Conservation (phyloP, 2,113 vertebrate genomes). For the Thalassarche chlororhynchos region DNA sequence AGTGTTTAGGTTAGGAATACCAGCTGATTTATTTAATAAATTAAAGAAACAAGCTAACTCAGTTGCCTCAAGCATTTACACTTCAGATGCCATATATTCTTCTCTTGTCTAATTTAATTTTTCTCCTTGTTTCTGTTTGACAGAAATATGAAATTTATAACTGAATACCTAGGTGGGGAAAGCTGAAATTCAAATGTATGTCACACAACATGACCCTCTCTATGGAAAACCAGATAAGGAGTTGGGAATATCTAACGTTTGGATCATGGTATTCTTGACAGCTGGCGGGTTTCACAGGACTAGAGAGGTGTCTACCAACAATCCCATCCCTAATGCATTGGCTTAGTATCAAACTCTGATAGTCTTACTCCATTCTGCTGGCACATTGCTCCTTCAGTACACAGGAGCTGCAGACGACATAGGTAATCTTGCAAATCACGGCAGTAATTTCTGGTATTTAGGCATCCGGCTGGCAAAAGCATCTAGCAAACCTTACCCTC, state of each 20-base stretch:
- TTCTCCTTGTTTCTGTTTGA: constrained; percentile 4
- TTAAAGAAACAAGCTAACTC: constrained; percentile 12
- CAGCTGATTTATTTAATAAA: constrained; percentile 55
- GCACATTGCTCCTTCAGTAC: background rate
- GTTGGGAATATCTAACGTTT: background rate
- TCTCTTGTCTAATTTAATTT: constrained; percentile 44
- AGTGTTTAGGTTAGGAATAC: constrained; percentile 22
- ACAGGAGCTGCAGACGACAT: background rate
- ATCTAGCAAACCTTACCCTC: background rate
- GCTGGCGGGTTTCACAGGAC: background rate
- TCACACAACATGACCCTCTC: constrained; percentile 4
- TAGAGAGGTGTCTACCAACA: background rate
- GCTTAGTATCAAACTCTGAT: background rate
- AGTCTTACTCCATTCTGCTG: background rate
- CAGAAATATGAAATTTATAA: constrained; percentile 10
- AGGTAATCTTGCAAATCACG: background rate
- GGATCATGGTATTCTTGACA: background rate
- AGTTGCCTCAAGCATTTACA: constrained; percentile 11
- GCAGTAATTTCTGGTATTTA: background rate
- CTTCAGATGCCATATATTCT: constrained; percentile 17
- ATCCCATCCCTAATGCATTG: background rate
- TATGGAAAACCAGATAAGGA: constrained; percentile 7
- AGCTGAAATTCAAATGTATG: background rate
- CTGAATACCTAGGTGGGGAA: background rate
- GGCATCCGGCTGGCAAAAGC: background rate